These are phyloP conservation scores for Platycheirus albimanus DNA, from an alignment of 2,888 invertebrate genomes.

Conservation along the genomic window DNA sequence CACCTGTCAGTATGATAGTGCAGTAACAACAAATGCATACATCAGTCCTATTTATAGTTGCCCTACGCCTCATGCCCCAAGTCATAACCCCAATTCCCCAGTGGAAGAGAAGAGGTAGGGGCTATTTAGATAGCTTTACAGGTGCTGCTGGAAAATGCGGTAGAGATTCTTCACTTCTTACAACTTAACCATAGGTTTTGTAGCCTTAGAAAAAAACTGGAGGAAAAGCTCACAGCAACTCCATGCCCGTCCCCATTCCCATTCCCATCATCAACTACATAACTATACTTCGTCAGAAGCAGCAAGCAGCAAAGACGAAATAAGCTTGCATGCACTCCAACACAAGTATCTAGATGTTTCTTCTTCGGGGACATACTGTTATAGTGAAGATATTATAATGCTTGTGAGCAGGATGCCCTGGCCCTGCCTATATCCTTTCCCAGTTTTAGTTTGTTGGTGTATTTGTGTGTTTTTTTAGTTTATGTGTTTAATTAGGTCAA, in stretches of 20 bases:
- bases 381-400: constrained; percentile 40
- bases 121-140: too few relatives aligned
- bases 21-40: constrained; percentile 32
- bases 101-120: background rate
- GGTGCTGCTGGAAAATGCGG: too few relatives aligned
- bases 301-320: constrained; percentile 11
- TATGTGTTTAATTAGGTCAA: constrained; percentile 66
- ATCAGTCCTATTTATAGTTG: constrained; percentile 51
- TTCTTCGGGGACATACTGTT: constrained; percentile 58
- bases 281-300: background rate
- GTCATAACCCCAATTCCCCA: constrained; percentile 23
- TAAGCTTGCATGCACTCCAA: constrained; percentile 24
- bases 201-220: constrained; percentile 21
- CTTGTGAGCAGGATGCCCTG: constrained; percentile 39
- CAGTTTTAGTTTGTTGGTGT: background rate
- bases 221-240: constrained; percentile 41
- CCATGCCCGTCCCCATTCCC: too few relatives aligned
- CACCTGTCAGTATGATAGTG: too few relatives aligned
- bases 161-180: constrained; percentile 26
- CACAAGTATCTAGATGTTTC: constrained; percentile 43
- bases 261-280: background rate
- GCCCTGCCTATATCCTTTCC: constrained; percentile 28
- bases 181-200: constrained; percentile 35
- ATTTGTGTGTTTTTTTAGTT: constrained; percentile 1
- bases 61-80: too few relatives aligned